Percentiles rank a stretch among this genome's conserved stretches.
Conservation (phyloP, 2,797 vertebrate species). For the Percopsis omiscomaycus region DNA sequence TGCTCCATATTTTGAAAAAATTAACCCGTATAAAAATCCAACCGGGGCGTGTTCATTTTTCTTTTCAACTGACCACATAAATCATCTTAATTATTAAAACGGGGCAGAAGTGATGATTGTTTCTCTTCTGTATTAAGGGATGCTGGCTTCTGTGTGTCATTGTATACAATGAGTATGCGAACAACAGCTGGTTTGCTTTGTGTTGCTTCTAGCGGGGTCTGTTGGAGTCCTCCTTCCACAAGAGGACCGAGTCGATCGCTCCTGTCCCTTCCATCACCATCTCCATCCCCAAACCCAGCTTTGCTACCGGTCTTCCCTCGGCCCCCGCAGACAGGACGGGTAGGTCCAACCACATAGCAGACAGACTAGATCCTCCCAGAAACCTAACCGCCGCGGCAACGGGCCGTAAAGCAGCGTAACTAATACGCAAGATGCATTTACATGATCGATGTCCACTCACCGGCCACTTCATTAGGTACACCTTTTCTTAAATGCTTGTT, state of each 20-base stretch:
- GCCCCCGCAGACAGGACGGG: conserved; percentile 56
- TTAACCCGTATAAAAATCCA: too few species aligned
- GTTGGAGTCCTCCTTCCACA: conserved; percentile 68
- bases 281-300: conserved; percentile 69
- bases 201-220: conserved; percentile 62
- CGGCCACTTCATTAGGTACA: too few species aligned
- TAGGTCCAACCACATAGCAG: conserved; percentile 43
- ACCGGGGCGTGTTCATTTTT: neutral
- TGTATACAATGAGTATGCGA: too few species aligned
- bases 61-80: too few species aligned
- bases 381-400: neutral
- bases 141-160: neutral
- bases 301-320: conserved; percentile 39
- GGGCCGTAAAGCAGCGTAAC: neutral
- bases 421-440: too few species aligned
- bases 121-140: neutral
- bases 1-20: neutral
- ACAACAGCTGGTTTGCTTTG: neutral
- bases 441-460: too few species aligned
- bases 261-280: conserved; percentile 63
- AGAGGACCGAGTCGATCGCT: conserved; percentile 64
- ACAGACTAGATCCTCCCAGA: conserved; percentile 39
- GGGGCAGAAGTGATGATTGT: neutral
- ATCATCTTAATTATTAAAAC: neutral
- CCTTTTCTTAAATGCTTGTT: too few species aligned